Percentiles rank a stretch among this genome's conserved stretches.
Conservation (phyloP, 2,113 vertebrate genomes). For the Promerops cafer region DNA sequence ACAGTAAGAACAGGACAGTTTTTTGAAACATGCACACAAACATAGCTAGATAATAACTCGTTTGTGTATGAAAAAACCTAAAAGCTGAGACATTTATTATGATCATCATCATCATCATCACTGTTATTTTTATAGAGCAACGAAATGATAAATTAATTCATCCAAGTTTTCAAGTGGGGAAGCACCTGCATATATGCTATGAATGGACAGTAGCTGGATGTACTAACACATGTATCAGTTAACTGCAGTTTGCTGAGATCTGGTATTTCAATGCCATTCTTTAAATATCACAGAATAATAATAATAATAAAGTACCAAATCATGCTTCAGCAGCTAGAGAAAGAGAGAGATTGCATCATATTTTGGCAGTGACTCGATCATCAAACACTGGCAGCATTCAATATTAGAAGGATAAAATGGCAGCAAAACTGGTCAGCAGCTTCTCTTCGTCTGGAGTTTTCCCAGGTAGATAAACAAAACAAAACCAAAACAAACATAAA, state of each 20-base stretch:
- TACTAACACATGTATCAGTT: neutral
- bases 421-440: slow-evolving; percentile 77
- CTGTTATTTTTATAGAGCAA: slow-evolving; percentile 26
- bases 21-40: slow-evolving; percentile 21
- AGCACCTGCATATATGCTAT: slow-evolving; percentile 14
- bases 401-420: slow-evolving; percentile 66
- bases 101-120: neutral
- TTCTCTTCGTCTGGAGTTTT: slow-evolving; percentile 73
- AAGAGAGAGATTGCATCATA: slow-evolving; percentile 49
- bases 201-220: slow-evolving; percentile 29
- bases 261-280: slow-evolving; percentile 47
- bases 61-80: slow-evolving; percentile 17
- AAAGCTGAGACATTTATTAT: neutral
- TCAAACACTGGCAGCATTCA: slow-evolving; percentile 69
- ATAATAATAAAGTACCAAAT: slow-evolving; percentile 64
- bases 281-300: slow-evolving; percentile 53
- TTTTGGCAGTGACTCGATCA: slow-evolving; percentile 65
- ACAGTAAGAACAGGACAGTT: slow-evolving; percentile 10
- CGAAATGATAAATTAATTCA: slow-evolving; percentile 34
- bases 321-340: slow-evolving; percentile 71
- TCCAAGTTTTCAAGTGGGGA: slow-evolving; percentile 38
- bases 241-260: slow-evolving; percentile 50
- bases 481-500: slow-evolving; percentile 65
- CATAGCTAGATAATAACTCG: neutral
- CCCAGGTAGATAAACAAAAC: slow-evolving; percentile 69